phyloP scores from a whole-genome alignment of 2,888 invertebrate genomes.

The Eledona agricola region DNA sequence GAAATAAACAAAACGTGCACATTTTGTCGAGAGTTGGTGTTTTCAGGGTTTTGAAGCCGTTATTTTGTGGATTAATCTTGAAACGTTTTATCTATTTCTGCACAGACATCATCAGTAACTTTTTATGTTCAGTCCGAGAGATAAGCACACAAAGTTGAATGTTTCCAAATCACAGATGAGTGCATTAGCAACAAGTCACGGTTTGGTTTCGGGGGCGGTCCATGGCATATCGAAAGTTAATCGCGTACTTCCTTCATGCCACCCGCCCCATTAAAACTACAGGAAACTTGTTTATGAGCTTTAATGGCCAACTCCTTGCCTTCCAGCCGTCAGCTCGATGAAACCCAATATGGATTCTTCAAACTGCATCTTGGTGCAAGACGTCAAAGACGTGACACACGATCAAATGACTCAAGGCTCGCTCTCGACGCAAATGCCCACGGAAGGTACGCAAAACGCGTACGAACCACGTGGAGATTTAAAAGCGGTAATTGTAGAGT shows the following conservation, averaged over 20 bases:
- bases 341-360: slow-evolving; percentile 87
- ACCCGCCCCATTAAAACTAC: slow-evolving; percentile 21
- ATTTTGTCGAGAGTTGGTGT: too few species aligned
- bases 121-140: too few species aligned
- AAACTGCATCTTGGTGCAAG: slow-evolving; percentile 90
- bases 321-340: slow-evolving; percentile 90
- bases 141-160: too few species aligned
- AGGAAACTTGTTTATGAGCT: slow-evolving; percentile 16
- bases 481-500: slow-evolving; percentile 66
- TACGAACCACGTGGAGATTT: not conserved
- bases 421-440: slow-evolving; percentile 74
- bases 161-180: too few species aligned
- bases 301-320: slow-evolving; percentile 48
- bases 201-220: too few species aligned
- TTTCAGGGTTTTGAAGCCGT: too few species aligned
- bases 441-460: slow-evolving; percentile 66
- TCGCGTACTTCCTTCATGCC: slow-evolving; percentile 7
- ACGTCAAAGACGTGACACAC: slow-evolving; percentile 86
- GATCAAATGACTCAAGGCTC: slow-evolving; percentile 85
- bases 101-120: too few species aligned
- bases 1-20: too few species aligned
- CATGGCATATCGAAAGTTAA: too few species aligned
- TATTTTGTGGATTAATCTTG: too few species aligned
- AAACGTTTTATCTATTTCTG: too few species aligned
- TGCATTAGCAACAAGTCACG: too few species aligned